Conservation (phyloP, 2,797 vertebrate species). For the Monodelphis domestica region DNA sequence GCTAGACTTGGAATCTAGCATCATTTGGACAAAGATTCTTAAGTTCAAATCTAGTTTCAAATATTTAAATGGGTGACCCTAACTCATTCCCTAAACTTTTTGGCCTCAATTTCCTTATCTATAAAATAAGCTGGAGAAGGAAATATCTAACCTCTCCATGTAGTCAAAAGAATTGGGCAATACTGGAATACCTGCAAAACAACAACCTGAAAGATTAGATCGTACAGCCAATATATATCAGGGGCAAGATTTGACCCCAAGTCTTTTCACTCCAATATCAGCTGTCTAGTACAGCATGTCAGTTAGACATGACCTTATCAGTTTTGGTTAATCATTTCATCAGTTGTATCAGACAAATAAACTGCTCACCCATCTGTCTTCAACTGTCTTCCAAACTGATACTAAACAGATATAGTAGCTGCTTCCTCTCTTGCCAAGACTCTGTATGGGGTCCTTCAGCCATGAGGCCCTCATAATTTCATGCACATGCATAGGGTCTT, state of each 20-base stretch:
- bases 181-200: no score
- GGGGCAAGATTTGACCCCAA: background rate
- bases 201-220: background rate
- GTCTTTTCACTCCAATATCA: background rate
- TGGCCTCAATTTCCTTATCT: no score
- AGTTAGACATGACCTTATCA: background rate
- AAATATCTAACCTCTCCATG: no score
- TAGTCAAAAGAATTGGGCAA: no score
- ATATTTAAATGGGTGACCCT: no score
- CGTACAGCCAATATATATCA: background rate
- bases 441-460: background rate
- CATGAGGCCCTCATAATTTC: background rate
- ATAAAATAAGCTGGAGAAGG: no score
- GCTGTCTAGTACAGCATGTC: background rate
- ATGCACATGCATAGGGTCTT: conserved; percentile 1
- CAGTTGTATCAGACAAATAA: background rate
- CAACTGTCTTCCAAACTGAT: background rate
- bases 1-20: no score
- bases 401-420: background rate
- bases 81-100: no score
- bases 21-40: no score
- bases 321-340: background rate
- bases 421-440: background rate
- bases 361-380: background rate
- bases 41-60: no score